Conservation (phyloP, 1,140 invertebrate species). For the Dendrolimus punctatus region DNA sequence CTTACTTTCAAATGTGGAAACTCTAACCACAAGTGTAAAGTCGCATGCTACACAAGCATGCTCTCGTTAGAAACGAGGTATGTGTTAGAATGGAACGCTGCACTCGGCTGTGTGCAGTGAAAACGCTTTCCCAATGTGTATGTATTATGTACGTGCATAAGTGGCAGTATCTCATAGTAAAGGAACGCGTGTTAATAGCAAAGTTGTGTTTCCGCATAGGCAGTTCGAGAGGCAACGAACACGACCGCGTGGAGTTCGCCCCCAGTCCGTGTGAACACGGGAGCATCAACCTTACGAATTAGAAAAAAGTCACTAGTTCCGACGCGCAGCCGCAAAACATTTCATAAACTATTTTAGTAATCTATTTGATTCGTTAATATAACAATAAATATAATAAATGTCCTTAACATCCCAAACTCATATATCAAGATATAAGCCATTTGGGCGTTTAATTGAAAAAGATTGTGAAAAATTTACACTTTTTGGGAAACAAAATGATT, state of each 20-base stretch:
- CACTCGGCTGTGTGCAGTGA: slow-evolving; percentile 40
- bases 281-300: slow-evolving; percentile 67
- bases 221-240: slow-evolving; percentile 52
- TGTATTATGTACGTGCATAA: slow-evolving; percentile 45
- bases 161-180: slow-evolving; percentile 64
- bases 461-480: not conserved
- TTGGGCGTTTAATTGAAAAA: no score
- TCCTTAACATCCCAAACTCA: no score
- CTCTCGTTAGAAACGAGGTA: slow-evolving; percentile 20
- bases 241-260: slow-evolving; percentile 39
- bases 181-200: slow-evolving; percentile 64
- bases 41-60: slow-evolving; percentile 28
- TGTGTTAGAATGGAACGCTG: slow-evolving; percentile 16
- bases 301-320: slow-evolving; percentile 46
- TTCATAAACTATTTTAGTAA: no score
- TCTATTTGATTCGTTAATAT: no score
- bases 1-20: slow-evolving; percentile 36
- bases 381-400: no score
- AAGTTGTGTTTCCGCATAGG: slow-evolving; percentile 64
- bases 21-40: slow-evolving; percentile 43
- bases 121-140: slow-evolving; percentile 41
- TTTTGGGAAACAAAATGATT: slow-evolving; percentile 36
- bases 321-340: no score
- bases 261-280: slow-evolving; percentile 53
- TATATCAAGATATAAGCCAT: no score